These are phyloP conservation scores for Procavia capensis DNA, from an alignment of 2,113 vertebrate genomes.

Conservation along the genomic window DNA sequence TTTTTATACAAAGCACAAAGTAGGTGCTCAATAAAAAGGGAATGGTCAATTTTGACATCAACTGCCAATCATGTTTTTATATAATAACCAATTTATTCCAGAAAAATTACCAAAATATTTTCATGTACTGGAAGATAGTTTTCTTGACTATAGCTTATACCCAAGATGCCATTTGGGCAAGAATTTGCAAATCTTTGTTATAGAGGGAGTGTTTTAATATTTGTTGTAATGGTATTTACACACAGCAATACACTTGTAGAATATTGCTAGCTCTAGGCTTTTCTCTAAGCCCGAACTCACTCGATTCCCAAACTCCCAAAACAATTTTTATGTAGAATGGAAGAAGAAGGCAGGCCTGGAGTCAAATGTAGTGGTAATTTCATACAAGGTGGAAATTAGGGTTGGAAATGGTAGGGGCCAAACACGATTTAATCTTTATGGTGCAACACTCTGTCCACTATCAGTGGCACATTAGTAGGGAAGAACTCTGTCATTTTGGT, in stretches of 20 bases:
- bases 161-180: neutral
- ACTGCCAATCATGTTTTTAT: neutral
- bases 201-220: slow-evolving; percentile 47
- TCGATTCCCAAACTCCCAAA: slow-evolving; percentile 71
- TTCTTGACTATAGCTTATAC: neutral
- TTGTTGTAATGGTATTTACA: slow-evolving; percentile 51
- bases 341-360: slow-evolving; percentile 14
- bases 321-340: slow-evolving; percentile 74
- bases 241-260: slow-evolving; percentile 45
- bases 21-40: slow-evolving; percentile 24
- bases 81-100: neutral
- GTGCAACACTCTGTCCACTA: neutral
- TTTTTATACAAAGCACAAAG: slow-evolving; percentile 10
- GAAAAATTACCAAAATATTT: neutral
- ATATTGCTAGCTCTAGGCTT: slow-evolving; percentile 76
- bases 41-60: neutral
- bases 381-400: neutral
- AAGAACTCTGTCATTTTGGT: neutral
- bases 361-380: neutral
- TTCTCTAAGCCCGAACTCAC: slow-evolving; percentile 45
- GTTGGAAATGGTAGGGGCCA: neutral
- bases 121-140: neutral
- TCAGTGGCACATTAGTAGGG: accelerated
- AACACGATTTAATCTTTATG: neutral
- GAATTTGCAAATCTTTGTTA: slow-evolving; percentile 52